Evolutionary conservation across 2,797 vertebrate genomes (phyloP).

Genomic region (Acridotheres tristis): DNA sequence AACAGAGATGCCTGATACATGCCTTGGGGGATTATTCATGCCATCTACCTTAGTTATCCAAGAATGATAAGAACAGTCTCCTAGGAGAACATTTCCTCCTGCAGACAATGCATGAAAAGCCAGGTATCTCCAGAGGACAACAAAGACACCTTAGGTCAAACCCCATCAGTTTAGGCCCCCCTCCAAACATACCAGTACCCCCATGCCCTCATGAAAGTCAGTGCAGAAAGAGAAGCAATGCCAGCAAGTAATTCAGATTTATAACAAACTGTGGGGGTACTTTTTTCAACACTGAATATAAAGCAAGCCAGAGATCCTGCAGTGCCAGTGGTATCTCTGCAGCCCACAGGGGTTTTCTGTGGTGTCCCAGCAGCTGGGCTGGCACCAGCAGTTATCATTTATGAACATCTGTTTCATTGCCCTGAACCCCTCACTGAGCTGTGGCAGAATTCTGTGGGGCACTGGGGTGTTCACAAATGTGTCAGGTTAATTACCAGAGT

Average conservation of each 20-base stretch:
- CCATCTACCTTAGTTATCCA: background rate
- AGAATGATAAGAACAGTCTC: background rate
- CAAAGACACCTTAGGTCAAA: background rate
- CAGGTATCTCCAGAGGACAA: background rate
- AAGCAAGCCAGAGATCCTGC: background rate
- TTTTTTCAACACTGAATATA: background rate
- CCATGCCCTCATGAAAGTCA: background rate
- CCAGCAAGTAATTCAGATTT: background rate
- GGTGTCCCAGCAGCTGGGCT: background rate
- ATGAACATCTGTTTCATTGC: background rate
- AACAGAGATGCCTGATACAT: background rate
- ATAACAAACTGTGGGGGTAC: background rate
- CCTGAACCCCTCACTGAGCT: background rate
- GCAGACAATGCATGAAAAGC: background rate
- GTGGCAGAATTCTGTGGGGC: background rate
- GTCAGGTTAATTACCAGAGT: background rate
- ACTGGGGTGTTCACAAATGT: background rate
- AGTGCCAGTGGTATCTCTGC: background rate
- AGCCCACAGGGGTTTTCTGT: background rate
- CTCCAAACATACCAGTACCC: background rate
- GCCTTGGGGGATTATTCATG: background rate
- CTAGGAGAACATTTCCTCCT: background rate
- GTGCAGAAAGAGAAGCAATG: background rate
- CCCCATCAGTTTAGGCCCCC: accelerated
- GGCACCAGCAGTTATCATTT: background rate